phyloP scores from a whole-genome alignment of 2,797 vertebrate genomes.

The Coranthus polyacanthus region DNA sequence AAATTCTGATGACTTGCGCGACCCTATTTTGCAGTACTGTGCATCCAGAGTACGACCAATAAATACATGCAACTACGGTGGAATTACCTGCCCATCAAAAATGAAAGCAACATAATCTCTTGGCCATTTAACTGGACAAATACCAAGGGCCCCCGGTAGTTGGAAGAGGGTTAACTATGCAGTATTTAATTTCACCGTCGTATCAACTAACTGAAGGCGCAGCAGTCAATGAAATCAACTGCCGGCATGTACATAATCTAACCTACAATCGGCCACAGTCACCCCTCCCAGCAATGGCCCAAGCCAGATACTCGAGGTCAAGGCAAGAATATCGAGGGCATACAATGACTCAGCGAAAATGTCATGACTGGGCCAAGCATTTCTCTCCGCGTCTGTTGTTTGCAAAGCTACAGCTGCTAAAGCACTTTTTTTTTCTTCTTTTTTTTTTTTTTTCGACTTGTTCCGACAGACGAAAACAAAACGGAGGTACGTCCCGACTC shows the following conservation, averaged over 20 bases:
- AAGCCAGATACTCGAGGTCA: neutral
- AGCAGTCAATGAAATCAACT: neutral
- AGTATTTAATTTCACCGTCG: neutral
- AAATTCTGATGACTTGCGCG: too few relatives aligned
- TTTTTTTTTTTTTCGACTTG: too few relatives aligned
- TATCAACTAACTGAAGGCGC: neutral
- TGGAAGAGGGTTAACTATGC: neutral
- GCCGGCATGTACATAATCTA: neutral
- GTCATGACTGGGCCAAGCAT: neutral
- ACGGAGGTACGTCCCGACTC: too few relatives aligned
- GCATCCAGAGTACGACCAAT: too few relatives aligned
- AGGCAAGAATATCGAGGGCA: neutral
- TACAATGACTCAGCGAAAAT: slow-evolving; percentile 71
- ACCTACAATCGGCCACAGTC: too few relatives aligned
- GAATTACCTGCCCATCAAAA: neutral
- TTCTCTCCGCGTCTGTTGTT: too few relatives aligned
- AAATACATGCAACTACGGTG: too few relatives aligned
- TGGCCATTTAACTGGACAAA: neutral
- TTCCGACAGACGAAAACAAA: neutral
- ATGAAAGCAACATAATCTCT: neutral
- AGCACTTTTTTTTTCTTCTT: too few relatives aligned
- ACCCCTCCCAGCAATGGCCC: too few relatives aligned
- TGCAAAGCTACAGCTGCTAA: neutral
- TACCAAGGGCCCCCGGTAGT: neutral
- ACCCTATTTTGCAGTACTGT: too few relatives aligned